Evolutionary conservation across 2,113 vertebrate genomes (phyloP).

Genomic region (Charina bottae): DNA sequence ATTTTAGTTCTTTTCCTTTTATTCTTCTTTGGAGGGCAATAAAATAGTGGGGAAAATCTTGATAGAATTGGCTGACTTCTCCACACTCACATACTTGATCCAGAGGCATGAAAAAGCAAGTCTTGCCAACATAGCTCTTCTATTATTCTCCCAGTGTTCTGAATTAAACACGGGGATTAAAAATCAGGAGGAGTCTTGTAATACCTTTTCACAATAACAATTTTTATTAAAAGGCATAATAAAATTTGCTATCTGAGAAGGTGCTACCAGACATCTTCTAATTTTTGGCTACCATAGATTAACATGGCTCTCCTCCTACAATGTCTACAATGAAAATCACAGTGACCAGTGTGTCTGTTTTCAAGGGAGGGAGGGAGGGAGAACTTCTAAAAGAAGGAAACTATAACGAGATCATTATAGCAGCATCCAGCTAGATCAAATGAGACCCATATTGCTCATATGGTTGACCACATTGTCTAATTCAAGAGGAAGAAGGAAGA

Average conservation of each 20-base stretch:
- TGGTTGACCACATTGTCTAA: neutral
- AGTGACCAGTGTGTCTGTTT: constrained; percentile 12
- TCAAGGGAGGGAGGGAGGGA: neutral
- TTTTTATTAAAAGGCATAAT: neutral
- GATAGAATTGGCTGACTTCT: constrained; percentile 68
- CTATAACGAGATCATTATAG: neutral
- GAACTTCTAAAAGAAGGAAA: neutral
- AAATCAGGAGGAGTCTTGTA: neutral
- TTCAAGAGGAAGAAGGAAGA: neutral
- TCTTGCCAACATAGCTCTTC: constrained; percentile 62
- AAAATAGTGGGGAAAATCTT: constrained; percentile 67
- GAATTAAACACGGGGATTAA: constrained; percentile 53
- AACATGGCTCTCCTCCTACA: neutral
- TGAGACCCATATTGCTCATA: neutral
- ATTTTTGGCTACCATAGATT: neutral
- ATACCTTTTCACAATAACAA: neutral
- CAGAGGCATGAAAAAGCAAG: constrained; percentile 66
- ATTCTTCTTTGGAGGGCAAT: constrained; percentile 71
- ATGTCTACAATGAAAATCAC: neutral
- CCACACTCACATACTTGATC: constrained; percentile 68
- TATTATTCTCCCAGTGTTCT: constrained; percentile 58
- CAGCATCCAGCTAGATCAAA: neutral
- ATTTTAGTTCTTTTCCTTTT: constrained; percentile 55
- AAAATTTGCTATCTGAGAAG: neutral
- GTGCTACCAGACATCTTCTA: neutral